These are phyloP conservation scores for Aphidius colemani DNA, from an alignment of 2,888 invertebrate species.

Conservation along the genomic window DNA sequence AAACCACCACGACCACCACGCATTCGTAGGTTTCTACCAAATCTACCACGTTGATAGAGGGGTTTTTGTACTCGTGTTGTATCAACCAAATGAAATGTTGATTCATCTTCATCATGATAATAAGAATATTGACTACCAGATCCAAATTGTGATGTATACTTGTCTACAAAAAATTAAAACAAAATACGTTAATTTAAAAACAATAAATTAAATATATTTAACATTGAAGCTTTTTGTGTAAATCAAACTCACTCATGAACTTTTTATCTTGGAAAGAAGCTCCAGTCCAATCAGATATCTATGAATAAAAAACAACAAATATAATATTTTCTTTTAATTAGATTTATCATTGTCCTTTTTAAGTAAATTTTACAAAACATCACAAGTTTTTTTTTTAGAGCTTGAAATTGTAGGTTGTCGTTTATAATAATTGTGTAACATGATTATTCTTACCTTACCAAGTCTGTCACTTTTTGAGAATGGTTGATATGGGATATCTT, in stretches of 20 bases:
- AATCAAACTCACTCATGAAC: conserved; percentile 76
- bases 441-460: conserved; percentile 62
- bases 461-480: too few species aligned
- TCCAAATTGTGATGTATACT: conserved; percentile 90
- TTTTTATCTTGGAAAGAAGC: conserved; percentile 91
- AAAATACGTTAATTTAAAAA: too few species aligned
- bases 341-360: conserved; percentile 20
- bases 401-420: conserved; percentile 73
- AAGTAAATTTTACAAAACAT: conserved; percentile 87
- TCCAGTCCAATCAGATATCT: conserved; percentile 96
- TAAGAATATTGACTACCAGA: conserved; percentile 97
- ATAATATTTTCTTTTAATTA: conserved; percentile 1
- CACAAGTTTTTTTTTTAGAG: conserved; percentile 91
- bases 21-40: conserved; percentile 69
- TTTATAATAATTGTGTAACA: conserved; percentile 96
- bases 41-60: conserved; percentile 90
- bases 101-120: conserved; percentile 98
- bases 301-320: conserved; percentile 34
- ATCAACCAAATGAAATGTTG: conserved; percentile 97
- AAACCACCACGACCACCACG: conserved; percentile 68
- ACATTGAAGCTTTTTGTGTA: too few species aligned
- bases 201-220: too few species aligned
- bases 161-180: conserved; percentile 66
- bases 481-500: too few species aligned
- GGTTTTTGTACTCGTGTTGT: conserved; percentile 88